Conservation (phyloP, 2,113 vertebrate species). For the Mormyrus iriodes region DNA sequence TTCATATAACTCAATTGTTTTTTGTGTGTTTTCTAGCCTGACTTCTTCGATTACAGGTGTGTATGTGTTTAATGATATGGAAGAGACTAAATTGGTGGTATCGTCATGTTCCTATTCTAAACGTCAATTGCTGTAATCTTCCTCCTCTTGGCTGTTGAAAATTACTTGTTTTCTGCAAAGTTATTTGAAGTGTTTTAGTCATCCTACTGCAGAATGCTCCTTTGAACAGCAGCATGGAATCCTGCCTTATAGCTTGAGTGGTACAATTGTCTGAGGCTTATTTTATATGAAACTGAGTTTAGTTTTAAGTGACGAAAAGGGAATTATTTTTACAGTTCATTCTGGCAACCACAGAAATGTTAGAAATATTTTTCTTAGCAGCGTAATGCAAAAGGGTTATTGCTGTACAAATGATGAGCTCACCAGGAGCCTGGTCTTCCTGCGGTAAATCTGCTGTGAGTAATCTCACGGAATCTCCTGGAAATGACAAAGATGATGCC, state of each 20-base stretch:
- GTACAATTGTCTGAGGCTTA: background rate
- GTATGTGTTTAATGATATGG: background rate
- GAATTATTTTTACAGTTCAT: background rate
- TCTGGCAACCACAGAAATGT: background rate
- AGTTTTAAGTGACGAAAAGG: background rate
- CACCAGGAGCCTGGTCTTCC: background rate
- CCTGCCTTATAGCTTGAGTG: conserved; percentile 10
- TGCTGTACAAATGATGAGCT: background rate
- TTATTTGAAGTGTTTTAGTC: background rate
- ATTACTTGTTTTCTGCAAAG: background rate
- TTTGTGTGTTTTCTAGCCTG: background rate
- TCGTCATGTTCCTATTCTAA: conserved; percentile 18
- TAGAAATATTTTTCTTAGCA: background rate
- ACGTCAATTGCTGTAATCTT: conserved; percentile 12
- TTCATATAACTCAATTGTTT: background rate
- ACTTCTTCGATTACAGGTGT: background rate
- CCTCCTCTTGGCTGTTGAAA: background rate
- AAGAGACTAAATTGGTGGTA: background rate
- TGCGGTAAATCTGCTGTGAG: background rate
- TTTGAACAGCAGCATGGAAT: background rate
- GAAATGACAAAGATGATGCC: background rate
- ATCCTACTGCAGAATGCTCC: background rate
- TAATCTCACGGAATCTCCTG: background rate
- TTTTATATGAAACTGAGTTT: background rate
- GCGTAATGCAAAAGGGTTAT: background rate